Evolutionary conservation across 2,113 vertebrate species (phyloP).

Genomic region (Mirounga angustirostris): DNA sequence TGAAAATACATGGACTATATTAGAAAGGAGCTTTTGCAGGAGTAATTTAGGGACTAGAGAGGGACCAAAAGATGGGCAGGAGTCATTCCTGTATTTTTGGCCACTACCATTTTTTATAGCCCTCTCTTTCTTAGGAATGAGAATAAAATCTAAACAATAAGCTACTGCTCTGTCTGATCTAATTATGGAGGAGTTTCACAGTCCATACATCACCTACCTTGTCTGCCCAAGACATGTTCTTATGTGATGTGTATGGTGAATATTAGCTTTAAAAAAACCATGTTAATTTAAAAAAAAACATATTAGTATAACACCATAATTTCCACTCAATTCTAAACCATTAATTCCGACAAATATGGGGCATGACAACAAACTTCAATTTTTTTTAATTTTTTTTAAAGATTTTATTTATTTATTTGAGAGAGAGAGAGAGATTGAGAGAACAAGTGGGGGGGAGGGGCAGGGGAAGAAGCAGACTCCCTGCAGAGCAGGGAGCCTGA

Average conservation of each 20-base stretch:
- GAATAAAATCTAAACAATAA: slow-evolving; percentile 7
- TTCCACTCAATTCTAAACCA: neutral
- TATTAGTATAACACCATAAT: neutral
- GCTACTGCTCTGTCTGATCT: neutral
- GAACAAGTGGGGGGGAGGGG: no score
- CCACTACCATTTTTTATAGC: neutral
- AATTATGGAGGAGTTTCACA: neutral
- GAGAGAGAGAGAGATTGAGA: no score
- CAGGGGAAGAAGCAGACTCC: no score
- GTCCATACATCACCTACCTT: neutral
- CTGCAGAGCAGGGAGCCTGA: no score
- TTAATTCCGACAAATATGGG: neutral
- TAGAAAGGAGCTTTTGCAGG: neutral
- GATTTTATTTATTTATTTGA: no score
- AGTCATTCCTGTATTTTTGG: neutral
- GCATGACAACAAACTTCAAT: neutral
- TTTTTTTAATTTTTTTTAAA: no score
- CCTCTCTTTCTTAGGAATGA: neutral
- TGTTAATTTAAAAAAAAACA: neutral
- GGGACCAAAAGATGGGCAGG: neutral
- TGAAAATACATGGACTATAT: neutral
- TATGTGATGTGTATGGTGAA: neutral
- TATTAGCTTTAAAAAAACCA: slow-evolving; percentile 31
- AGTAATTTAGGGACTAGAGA: neutral
- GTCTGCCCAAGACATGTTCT: neutral